A percentile compares a stretch with the other conserved stretches of the same genome.
phyloP scores from a whole-genome alignment of 1,140 invertebrate genomes.

The Scaptomyza pallida region DNA sequence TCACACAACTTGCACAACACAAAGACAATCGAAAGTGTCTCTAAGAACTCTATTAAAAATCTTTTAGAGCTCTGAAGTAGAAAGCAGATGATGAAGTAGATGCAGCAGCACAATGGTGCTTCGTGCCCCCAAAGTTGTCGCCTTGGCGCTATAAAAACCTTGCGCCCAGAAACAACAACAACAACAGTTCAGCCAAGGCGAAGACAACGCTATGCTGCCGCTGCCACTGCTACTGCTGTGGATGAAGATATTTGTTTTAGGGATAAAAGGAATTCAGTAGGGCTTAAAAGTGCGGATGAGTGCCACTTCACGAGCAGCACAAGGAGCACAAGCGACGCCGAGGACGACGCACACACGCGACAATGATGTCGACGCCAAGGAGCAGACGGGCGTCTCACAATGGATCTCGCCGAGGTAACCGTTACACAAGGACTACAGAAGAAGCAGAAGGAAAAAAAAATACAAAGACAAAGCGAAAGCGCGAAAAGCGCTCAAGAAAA shows the following conservation, averaged over 20 bases:
- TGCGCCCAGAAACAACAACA: conserved; percentile 49
- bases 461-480: conserved; percentile 47
- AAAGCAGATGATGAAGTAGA: conserved; percentile 68
- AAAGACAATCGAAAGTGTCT: conserved; percentile 82
- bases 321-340: conserved; percentile 65
- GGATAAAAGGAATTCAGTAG: conserved; percentile 83
- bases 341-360: conserved; percentile 55
- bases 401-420: conserved; percentile 35
- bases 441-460: no score
- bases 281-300: conserved; percentile 83
- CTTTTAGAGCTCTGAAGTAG: conserved; percentile 69
- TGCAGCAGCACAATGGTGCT: conserved; percentile 49
- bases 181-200: conserved; percentile 28
- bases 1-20: conserved; percentile 61
- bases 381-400: conserved; percentile 37
- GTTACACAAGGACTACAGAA: background rate
- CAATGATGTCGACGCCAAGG: conserved; percentile 47
- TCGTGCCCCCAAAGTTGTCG: conserved; percentile 29
- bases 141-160: conserved; percentile 65
- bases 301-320: conserved; percentile 77
- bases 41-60: conserved; percentile 83
- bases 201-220: conserved; percentile 22
- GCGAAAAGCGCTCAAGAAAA: conserved; percentile 76
- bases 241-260: conserved; percentile 83
- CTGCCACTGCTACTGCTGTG: conserved; percentile 43